Percentiles rank a stretch among this genome's conserved stretches.
Evolutionary conservation across 2,797 vertebrate genomes (phyloP).

Genomic region (Sandelia bainsii): DNA sequence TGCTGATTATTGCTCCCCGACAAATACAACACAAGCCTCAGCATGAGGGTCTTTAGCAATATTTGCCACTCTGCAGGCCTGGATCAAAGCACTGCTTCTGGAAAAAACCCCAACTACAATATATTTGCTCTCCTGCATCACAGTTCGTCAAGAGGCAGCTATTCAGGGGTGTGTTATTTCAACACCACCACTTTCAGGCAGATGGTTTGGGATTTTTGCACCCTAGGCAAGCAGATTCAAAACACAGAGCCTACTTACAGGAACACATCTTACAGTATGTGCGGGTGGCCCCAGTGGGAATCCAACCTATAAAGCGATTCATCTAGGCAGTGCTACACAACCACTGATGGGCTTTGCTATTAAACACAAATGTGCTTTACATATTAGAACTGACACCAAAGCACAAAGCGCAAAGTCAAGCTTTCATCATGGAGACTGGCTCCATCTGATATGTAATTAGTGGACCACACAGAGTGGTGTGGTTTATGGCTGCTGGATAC

Average conservation of each 20-base stretch:
- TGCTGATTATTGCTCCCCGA: conserved; percentile 59
- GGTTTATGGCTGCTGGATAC: conserved; percentile 65
- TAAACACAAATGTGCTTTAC: conserved; percentile 85
- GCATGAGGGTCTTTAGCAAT: conserved; percentile 19
- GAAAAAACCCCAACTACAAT: neutral
- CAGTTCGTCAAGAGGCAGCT: neutral
- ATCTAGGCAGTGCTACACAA: conserved; percentile 58
- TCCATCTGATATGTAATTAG: conserved; percentile 78
- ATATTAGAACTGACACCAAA: conserved; percentile 81
- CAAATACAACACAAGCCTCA: conserved; percentile 43
- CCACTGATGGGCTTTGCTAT: conserved; percentile 67
- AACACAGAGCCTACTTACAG: conserved; percentile 45
- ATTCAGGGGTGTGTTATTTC: conserved; percentile 12
- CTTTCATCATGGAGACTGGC: conserved; percentile 83
- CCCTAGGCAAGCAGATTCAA: conserved; percentile 7
- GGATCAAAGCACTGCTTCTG: neutral
- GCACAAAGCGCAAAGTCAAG: conserved; percentile 70
- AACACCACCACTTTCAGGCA: conserved; percentile 1
- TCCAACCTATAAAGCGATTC: conserved; percentile 62
- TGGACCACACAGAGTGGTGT: conserved; percentile 80
- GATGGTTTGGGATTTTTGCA: conserved; percentile 11
- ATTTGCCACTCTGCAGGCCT: conserved; percentile 15
- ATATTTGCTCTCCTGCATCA: conserved; percentile 6
- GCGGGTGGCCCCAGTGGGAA: conserved; percentile 75
- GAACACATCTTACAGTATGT: conserved; percentile 51